Base-by-base conservation (phyloP, 2,888 invertebrate species). In the Anodontia alba region DNA sequence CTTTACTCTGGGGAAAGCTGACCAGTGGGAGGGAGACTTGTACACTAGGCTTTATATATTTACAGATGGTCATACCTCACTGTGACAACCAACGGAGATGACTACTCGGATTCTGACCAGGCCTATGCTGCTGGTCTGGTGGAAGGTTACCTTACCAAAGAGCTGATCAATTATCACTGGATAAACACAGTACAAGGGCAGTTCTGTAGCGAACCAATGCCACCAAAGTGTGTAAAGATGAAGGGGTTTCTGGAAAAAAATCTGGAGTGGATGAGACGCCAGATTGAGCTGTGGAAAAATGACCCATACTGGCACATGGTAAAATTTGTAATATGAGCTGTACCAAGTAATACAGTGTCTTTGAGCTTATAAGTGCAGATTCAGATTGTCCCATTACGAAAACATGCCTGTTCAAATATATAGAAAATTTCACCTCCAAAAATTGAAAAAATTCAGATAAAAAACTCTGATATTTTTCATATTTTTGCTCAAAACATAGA, bases 241-340 rank as follows among this genome's bases (percentile, higher is more conserved):
- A 95, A 96, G 80, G 95, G 96, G 67, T 96, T 96, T 91, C 95
- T 98, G 31, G 95, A 96, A 2, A 95, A 96, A 69, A 97, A 97
- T 80, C 95, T 96, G 0, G 95, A 95, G 33, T 96, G 95, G 93
- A 96, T 96, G 93, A 95, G 96, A 80, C 94, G 95, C n/a, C 95
- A 96, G 87, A 96, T 97, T 0, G 93, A 94, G 3, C 93, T 91
- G 85, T 83, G 93, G 12, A 89, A 94, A 88, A 90, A 90, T 8
- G 96, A 96, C 94, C 96, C 97, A 67, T 97, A 97, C 93, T 98
- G 98, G 98, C 97, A 98, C 94, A 98, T 98, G 95, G 96, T 98
- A 80, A 46, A 3, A 20, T 46, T 5, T 38, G n/a, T n/a, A n/a
- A n/a, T n/a, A n/a, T n/a, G n/a, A n/a, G n/a, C n/a, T n/a, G n/a